A percentile compares a stretch with the other conserved stretches of the same genome.
Conservation (phyloP, 2,888 invertebrate species). For the Parascotia fuliginaria region DNA sequence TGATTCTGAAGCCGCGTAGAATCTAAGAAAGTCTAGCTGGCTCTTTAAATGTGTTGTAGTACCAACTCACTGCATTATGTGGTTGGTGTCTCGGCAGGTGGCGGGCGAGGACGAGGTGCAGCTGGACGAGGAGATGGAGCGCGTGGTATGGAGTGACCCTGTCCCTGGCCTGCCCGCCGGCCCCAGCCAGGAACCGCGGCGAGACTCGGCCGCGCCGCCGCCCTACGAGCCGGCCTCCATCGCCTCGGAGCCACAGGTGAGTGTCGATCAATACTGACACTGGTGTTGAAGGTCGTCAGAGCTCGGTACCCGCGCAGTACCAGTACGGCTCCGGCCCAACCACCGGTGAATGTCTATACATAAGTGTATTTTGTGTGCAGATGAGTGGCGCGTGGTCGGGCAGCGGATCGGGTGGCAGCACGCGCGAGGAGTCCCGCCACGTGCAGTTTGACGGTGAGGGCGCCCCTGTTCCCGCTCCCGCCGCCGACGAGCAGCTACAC, state of each 20-base stretch:
- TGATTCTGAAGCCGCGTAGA: no score
- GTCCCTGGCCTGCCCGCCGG: constrained; percentile 82
- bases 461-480: constrained; percentile 28
- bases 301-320: not conserved
- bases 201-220: constrained; percentile 53
- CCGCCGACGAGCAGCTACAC: constrained; percentile 49
- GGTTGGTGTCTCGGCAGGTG: constrained; percentile 42
- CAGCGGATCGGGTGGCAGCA: constrained; percentile 10
- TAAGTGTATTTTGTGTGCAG: constrained; percentile 16
- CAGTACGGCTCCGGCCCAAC: constrained; percentile 5
- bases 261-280: constrained; percentile 21
- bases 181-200: constrained; percentile 61
- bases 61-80: not conserved
- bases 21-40: no score
- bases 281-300: constrained; percentile 6
- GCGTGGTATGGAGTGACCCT: constrained; percentile 91
- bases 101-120: constrained; percentile 87
- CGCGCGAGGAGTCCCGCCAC: constrained; percentile 61
- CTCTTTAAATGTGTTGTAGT: no score
- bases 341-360: not conserved
- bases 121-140: constrained; percentile 95
- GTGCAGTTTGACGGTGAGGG: constrained; percentile 65
- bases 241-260: constrained; percentile 36
- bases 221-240: constrained; percentile 29
- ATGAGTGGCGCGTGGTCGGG: constrained; percentile 19